Evolutionary conservation across 2,113 vertebrate genomes (phyloP).

Genomic region (Eublepharis macularius): DNA sequence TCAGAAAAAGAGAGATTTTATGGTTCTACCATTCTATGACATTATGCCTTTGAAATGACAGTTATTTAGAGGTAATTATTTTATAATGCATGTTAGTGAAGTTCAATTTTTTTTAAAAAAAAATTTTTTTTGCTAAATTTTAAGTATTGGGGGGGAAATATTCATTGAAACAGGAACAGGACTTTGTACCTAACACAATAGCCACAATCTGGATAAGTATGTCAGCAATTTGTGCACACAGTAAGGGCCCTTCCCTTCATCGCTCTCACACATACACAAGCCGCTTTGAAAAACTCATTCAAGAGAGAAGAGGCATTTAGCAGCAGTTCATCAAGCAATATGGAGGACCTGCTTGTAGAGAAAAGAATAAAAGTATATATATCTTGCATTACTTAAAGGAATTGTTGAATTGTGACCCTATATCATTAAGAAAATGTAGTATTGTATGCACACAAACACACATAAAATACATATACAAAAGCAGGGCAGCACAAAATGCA

Average conservation of each 20-base stretch:
- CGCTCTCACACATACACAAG: not conserved
- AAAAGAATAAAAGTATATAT: not conserved
- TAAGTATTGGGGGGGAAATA: not conserved
- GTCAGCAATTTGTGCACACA: not conserved
- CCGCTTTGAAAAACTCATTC: not conserved
- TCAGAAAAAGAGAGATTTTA: conserved; percentile 9
- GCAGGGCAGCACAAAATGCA: not conserved
- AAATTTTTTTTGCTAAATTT: not conserved
- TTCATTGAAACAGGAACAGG: not conserved
- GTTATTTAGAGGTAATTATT: not conserved
- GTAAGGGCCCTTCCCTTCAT: not conserved
- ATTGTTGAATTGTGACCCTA: no score
- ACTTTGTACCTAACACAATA: not conserved
- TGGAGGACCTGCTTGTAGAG: not conserved
- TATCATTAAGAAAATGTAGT: no score
- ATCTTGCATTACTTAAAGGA: not conserved
- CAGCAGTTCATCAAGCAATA: not conserved
- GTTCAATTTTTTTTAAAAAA: not conserved
- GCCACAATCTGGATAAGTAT: not conserved
- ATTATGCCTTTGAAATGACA: conserved; percentile 12
- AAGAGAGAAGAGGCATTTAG: not conserved
- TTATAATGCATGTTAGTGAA: not conserved
- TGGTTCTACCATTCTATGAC: not conserved
- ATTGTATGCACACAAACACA: no score
- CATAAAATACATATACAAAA: no score